A percentile compares a stretch with the other conserved stretches of the same genome.
Evolutionary conservation across 2,113 vertebrate genomes (phyloP).

Genomic region (Terrapene triunguis): DNA sequence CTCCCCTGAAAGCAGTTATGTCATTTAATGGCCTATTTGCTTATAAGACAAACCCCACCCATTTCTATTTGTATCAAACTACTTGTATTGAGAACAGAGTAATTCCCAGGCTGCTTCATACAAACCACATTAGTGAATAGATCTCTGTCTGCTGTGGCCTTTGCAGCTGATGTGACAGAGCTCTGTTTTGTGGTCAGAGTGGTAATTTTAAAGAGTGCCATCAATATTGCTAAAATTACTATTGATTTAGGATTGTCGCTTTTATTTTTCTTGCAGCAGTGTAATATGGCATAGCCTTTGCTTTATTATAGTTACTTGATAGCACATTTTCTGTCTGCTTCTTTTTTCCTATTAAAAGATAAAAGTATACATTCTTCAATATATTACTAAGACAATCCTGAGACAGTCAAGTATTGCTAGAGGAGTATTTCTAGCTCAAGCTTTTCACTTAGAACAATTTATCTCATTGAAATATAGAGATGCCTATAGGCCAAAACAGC

Average conservation of each 20-base stretch:
- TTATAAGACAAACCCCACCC: background rate
- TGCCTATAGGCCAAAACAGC: background rate
- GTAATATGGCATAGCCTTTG: background rate
- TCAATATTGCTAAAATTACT: conserved; percentile 55
- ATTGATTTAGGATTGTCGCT: conserved; percentile 53
- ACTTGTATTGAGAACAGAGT: background rate
- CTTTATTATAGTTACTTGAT: background rate
- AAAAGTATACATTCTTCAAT: background rate
- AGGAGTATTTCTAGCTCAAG: conserved; percentile 3
- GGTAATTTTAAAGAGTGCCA: conserved; percentile 41
- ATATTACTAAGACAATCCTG: conserved; percentile 10
- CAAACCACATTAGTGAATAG: background rate
- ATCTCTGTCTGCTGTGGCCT: background rate
- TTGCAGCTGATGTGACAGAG: conserved; percentile 11
- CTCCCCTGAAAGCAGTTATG: background rate
- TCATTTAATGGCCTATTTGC: background rate
- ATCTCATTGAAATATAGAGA: background rate
- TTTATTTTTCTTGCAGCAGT: background rate
- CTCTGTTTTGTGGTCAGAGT: conserved; percentile 43
- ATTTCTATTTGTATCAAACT: background rate
- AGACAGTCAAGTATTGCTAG: conserved; percentile 27
- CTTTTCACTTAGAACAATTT: background rate
- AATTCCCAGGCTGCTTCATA: background rate
- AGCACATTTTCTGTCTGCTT: background rate
- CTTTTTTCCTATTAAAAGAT: background rate